Evolutionary conservation across 2,888 invertebrate species (phyloP), one percentile per base, ranked within the genome.

Genomic region (Stegophylla sp.): DNA sequence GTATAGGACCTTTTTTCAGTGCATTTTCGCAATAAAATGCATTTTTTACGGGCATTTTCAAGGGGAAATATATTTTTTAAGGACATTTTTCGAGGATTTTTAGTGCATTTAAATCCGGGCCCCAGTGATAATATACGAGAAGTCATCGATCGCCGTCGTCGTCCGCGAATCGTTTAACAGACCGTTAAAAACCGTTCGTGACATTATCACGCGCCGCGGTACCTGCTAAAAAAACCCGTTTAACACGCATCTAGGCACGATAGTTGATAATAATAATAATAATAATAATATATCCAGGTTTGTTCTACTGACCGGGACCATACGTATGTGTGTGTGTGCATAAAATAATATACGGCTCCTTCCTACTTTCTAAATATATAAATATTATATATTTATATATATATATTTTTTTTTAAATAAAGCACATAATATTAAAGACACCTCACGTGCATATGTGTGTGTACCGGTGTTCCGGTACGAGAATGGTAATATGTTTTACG

Each of bases 281-380:
- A 45, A 56, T 72, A 43, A 72, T 41, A 73, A 43, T 73, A 20
- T 71, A 61, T 48, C 28, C 45, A 13, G 74, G 63, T 15, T 34
- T 63, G 74, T 63, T 63, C 20, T 63, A 74, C 74, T 74, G 74
- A 63, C 74, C 48, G 10, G 20, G 48, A 48, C 34, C 15, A 63
- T 41, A 53, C 59, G 59, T 23, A 26, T 53, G 10, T 0, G 5
- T 20, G n/a, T 13, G 4, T 26, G 28, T 48, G 17, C 20, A 45
- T 5, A 28, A 43, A 45, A 45, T 28, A n/a, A n/a, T 61, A 28
- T 45, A 61, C 28, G 10, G 56, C 26, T 43, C 63, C 10, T 74
- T 45, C 13, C 48, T 63, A 34, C 74, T 74, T 74, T 74, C 74
- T 74, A 74, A 63, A 63, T 5, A 7, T 5, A 34, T 34, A 34